These are phyloP conservation scores for Sitophilus oryzae DNA, from an alignment of 1,140 invertebrate genomes.

Conservation along the genomic window DNA sequence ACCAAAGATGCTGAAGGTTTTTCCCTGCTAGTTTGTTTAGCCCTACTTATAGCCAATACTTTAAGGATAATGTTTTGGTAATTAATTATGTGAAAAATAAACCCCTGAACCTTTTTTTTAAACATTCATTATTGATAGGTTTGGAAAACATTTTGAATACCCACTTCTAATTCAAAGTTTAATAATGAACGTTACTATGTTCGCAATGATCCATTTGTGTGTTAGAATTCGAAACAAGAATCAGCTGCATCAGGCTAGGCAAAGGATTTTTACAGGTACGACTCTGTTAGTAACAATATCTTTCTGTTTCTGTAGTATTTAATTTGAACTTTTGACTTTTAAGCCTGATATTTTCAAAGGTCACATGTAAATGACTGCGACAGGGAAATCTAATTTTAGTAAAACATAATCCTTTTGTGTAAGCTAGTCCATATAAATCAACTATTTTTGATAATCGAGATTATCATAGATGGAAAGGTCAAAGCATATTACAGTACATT, in stretches of 20 bases:
- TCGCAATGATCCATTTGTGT: slow-evolving; percentile 92
- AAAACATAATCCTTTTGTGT: no score
- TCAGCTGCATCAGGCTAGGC: slow-evolving; percentile 69
- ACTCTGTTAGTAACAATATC: slow-evolving; percentile 6
- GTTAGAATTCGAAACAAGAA: slow-evolving; percentile 79
- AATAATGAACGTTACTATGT: slow-evolving; percentile 96
- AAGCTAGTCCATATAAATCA: no score
- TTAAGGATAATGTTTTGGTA: slow-evolving; percentile 97
- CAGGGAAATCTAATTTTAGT: no score
- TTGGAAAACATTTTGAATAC: slow-evolving; percentile 93
- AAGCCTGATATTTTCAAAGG: slow-evolving; percentile 3
- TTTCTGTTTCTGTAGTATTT: slow-evolving; percentile 6
- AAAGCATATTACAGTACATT: no score
- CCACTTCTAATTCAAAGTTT: slow-evolving; percentile 94
- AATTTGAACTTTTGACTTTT: slow-evolving; percentile 7
- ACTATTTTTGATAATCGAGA: no score
- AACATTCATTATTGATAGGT: slow-evolving; percentile 63
- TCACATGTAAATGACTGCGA: not conserved
- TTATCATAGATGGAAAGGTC: no score
- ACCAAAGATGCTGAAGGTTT: slow-evolving; percentile 93
- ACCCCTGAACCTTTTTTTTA: not conserved
- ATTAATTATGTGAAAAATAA: slow-evolving; percentile 44
- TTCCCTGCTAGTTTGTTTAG: slow-evolving; percentile 92
- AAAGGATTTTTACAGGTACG: slow-evolving; percentile 80
- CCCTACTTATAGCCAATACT: slow-evolving; percentile 91